phyloP scores from a whole-genome alignment of 1,140 invertebrate genomes.

The Nasonia longicornis region DNA sequence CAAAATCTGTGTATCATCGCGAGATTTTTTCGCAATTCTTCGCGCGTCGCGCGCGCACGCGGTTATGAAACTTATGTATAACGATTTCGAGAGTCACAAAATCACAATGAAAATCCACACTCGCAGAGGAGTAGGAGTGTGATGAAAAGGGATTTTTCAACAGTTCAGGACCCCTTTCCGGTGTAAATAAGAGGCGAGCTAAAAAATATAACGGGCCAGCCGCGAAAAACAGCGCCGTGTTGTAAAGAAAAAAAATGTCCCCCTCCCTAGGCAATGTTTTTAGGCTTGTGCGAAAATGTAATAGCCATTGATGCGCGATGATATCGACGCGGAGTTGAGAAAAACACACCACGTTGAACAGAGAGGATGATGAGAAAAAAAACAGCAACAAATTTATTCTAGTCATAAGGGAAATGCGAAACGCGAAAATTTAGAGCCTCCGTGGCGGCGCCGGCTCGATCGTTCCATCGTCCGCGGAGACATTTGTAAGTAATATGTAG shows the following conservation, averaged over 20 bases:
- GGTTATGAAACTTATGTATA: slow-evolving; percentile 29
- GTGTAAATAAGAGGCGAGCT: slow-evolving; percentile 37
- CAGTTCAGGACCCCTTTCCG: slow-evolving; percentile 44
- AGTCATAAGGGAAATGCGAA: slow-evolving; percentile 47
- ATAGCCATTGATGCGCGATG: slow-evolving; percentile 42
- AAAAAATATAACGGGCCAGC: slow-evolving; percentile 21
- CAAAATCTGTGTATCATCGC: slow-evolving; percentile 36
- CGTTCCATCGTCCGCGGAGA: slow-evolving; percentile 39
- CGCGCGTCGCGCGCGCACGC: slow-evolving; percentile 41
- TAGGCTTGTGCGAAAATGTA: slow-evolving; percentile 43
- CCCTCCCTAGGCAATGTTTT: slow-evolving; percentile 45
- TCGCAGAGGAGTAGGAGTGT: neutral
- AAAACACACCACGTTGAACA: slow-evolving; percentile 40
- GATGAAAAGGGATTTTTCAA: slow-evolving; percentile 42
- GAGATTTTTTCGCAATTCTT: slow-evolving; percentile 46
- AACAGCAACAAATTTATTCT: slow-evolving; percentile 46
- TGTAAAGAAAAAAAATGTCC: slow-evolving; percentile 32
- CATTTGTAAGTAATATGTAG: slow-evolving; percentile 9
- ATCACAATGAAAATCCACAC: neutral
- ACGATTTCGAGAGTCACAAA: slow-evolving; percentile 34
- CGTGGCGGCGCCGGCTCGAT: slow-evolving; percentile 39
- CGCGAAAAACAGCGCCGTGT: slow-evolving; percentile 32
- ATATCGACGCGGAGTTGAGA: slow-evolving; percentile 44
- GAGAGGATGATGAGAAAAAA: slow-evolving; percentile 6
- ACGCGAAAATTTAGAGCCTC: slow-evolving; percentile 48